Evolutionary conservation across 2,797 vertebrate species (phyloP), one percentile per base, ranked within the genome.

Genomic region (Macroramphosus scolopax): DNA sequence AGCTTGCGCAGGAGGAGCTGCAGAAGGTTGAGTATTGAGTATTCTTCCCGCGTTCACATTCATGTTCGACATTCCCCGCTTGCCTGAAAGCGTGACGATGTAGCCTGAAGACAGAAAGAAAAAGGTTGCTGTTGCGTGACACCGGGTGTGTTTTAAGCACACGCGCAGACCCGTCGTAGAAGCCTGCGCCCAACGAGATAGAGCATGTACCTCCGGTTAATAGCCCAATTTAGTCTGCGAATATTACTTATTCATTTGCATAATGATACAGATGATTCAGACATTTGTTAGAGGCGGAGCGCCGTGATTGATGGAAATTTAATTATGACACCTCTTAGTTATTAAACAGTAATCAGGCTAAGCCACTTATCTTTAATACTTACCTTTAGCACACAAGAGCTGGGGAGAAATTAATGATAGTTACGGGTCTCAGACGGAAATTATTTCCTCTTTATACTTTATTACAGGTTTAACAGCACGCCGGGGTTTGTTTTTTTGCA

Each of bases 211-310:
- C 61, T 63, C 61, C 54, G 49, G 66, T 77, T 86, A 83, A 80
- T 75, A 76, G 78, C 50, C 41, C 77, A 88, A 87, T 89, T 77
- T 85, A 87, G 83, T 78, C 78, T 9, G 43, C 54, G 83, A 88
- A 87, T 88, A 87, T 88, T 73, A 90, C 85, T 87, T 89, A 87
- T 88, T 88, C 63, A 89, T 90, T 87, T 89, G 81, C 87, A 88
- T 88, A 88, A 89, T 85, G 84, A 84, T 80, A 84, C 64, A 46
- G 68, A 80, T 82, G 82, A 86, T 80, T 89, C 72, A 74, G 68
- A 83, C 77, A 76, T 86, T 89, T 72, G 74, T 87, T 85, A 61
- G 68, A 67, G 78, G 78, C 67, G 64, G 74, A 80, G 80, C 55
- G 37, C 42, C 31, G 16, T 80, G 78, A 90, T 90, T 87, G 84